Evolutionary conservation across 30 jellyfish, hydroid and myxozoan species (phyloP).

Genomic region (Aurelia aurita): DNA sequence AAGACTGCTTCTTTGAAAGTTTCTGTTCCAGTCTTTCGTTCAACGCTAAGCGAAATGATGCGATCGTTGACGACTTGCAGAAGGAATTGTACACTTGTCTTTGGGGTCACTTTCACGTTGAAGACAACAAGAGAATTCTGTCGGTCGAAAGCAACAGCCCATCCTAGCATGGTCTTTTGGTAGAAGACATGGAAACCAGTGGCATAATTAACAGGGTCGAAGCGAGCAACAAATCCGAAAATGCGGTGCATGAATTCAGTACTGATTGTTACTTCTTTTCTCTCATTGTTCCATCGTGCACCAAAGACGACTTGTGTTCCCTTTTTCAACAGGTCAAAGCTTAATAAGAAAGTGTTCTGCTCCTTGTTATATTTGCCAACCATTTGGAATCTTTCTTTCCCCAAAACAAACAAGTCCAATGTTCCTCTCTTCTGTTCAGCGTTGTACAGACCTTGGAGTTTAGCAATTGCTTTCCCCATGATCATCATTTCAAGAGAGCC

Average conservation of each 20-base stretch:
- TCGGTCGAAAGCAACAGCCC: conserved; percentile 41
- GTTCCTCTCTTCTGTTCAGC: conserved; percentile 22
- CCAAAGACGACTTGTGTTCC: conserved; percentile 65
- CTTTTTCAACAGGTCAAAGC: conserved; percentile 52
- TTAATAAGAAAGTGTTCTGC: conserved; percentile 36
- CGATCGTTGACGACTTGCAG: conserved; percentile 79
- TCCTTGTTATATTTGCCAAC: conserved; percentile 62
- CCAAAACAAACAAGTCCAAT: conserved; percentile 9
- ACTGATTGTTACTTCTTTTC: conserved; percentile 64
- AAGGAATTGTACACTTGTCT: conserved; percentile 61
- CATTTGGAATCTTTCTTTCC: conserved; percentile 38
- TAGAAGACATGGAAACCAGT: conserved; percentile 72
- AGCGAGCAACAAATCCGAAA: conserved; percentile 79
- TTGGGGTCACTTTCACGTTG: conserved; percentile 79
- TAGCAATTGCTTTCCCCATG: conserved; percentile 38
- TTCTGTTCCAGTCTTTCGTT: conserved; percentile 50
- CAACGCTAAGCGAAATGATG: conserved; percentile 73
- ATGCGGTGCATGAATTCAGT: conserved; percentile 61
- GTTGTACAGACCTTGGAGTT: conserved; percentile 13
- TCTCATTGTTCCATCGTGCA: conserved; percentile 63
- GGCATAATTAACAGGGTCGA: conserved; percentile 64
- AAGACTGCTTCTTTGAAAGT: conserved; percentile 72
- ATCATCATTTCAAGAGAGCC: conserved; percentile 44
- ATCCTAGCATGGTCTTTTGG: conserved; percentile 66
- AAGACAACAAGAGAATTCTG: conserved; percentile 72